Evolutionary conservation across 2,113 vertebrate species (phyloP).

Genomic region (Muntiacus reevesi): DNA sequence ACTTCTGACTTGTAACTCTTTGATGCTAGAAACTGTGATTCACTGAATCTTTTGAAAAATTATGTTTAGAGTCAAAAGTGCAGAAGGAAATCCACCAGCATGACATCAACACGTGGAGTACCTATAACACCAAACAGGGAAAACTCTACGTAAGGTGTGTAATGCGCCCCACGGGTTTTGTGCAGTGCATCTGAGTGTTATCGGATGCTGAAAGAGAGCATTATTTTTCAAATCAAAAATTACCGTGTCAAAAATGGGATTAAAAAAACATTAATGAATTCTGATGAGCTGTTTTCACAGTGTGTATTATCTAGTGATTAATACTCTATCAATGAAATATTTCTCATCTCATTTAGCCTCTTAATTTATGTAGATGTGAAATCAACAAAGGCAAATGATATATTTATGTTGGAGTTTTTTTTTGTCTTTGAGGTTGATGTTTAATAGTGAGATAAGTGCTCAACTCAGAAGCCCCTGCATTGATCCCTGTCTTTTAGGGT

Average conservation of each 20-base stretch:
- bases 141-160: background rate
- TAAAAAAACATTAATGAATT: constrained; percentile 25
- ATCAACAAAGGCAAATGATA: background rate
- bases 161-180: rapidly evolving
- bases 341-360: constrained; percentile 29
- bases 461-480: background rate
- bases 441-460: background rate
- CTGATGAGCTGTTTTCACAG: background rate
- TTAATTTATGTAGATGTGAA: constrained; percentile 28
- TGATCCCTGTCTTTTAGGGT: background rate
- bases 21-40: background rate
- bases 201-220: background rate
- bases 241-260: background rate
- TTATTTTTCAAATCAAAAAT: constrained; percentile 18
- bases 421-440: background rate
- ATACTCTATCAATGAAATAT: constrained; percentile 15
- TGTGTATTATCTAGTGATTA: constrained; percentile 19
- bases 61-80: background rate
- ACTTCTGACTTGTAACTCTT: background rate
- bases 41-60: background rate
- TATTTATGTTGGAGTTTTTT: background rate
- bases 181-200: background rate
- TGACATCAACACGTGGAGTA: background rate
- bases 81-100: background rate
- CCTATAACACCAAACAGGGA: background rate